Evolutionary conservation across 2,113 vertebrate genomes (phyloP), one percentile per base, ranked within the genome.

Genomic region (Ictalurus punctatus): DNA sequence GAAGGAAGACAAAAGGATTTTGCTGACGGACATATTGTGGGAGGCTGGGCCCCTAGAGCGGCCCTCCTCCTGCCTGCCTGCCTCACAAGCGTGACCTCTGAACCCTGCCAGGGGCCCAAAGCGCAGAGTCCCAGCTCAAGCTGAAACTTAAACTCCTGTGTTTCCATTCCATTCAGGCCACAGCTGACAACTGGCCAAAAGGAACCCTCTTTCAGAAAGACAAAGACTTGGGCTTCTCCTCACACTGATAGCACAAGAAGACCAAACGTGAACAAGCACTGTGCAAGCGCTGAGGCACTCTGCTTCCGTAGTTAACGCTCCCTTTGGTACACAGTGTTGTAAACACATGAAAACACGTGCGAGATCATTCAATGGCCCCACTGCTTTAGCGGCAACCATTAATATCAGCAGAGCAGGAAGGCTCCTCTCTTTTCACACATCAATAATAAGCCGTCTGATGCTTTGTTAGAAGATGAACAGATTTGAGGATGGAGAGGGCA

Each of bases 121-220:
- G 58, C 40, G 10, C 80, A 79, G 80, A 85, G 88, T 82, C 59
- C 76, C 27, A 63, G 30, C 76, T 21, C 89, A 89, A 86, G 83
- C 84, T 92, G 92, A 93, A 93, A 93, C 91, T 65, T 88, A 89
- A 93, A 87, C 91, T 91, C 74, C 34, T 54, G 89, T 91, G 90
- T 93, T 90, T 87, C 92, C 48, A 71, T 90, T 92, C 90, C 86
- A 56, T 85, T 88, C 86, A 86, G 80, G 48, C 83, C 84, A 89
- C 48, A 88, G 83, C 58, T 81, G 90, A 90, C 90, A 92, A 89
- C 83, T 90, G 90, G 89, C 74, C 40, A 30, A 44, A 61, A 83
- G 73, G 63, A 37, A 48, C 67, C 16, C 73, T 56, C 30, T 87
- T 71, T 27, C 37, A 83, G 69, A 86, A 86, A 73, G 37, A 86